Evolutionary conservation across 2,797 vertebrate species (phyloP).

Genomic region (Rachycentron canadum): DNA sequence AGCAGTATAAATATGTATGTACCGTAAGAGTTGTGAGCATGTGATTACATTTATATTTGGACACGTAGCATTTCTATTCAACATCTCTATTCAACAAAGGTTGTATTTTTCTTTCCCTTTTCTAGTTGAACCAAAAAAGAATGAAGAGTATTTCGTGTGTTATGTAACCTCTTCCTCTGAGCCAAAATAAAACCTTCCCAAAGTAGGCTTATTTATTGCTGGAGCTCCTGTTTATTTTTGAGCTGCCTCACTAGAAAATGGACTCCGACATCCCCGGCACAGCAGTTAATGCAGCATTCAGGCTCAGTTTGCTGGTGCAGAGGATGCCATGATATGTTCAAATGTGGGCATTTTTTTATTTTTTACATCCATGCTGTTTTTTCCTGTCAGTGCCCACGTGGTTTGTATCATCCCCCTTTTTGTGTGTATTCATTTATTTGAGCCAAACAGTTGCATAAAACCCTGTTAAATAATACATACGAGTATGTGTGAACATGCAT

Average conservation of each 20-base stretch:
- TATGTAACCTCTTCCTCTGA: constrained; percentile 67
- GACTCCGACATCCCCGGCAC: constrained; percentile 55
- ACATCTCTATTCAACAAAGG: constrained; percentile 25
- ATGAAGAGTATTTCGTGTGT: constrained; percentile 63
- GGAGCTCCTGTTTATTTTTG: constrained; percentile 68
- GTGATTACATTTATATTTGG: constrained; percentile 33
- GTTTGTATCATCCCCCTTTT: constrained; percentile 47
- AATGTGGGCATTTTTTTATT: constrained; percentile 24
- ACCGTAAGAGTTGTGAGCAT: constrained; percentile 1
- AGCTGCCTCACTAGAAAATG: constrained; percentile 62
- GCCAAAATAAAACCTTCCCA: constrained; percentile 74
- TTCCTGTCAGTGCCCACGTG: constrained; percentile 50
- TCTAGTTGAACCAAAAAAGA: constrained; percentile 41
- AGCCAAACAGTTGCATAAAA: constrained; percentile 57
- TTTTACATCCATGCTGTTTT: constrained; percentile 56
- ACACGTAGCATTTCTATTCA: constrained; percentile 11
- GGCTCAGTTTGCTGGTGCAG: constrained; percentile 48
- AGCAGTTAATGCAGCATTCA: constrained; percentile 34
- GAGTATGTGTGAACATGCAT: constrained; percentile 64
- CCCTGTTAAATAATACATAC: constrained; percentile 66
- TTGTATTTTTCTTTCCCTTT: constrained; percentile 32
- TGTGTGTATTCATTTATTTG: constrained; percentile 58
- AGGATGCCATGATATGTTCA: constrained; percentile 37
- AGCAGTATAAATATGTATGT: constrained; percentile 19
- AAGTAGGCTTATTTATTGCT: constrained; percentile 68